Conservation (phyloP, 2,797 vertebrate species). For the Jordanella pulchra region DNA sequence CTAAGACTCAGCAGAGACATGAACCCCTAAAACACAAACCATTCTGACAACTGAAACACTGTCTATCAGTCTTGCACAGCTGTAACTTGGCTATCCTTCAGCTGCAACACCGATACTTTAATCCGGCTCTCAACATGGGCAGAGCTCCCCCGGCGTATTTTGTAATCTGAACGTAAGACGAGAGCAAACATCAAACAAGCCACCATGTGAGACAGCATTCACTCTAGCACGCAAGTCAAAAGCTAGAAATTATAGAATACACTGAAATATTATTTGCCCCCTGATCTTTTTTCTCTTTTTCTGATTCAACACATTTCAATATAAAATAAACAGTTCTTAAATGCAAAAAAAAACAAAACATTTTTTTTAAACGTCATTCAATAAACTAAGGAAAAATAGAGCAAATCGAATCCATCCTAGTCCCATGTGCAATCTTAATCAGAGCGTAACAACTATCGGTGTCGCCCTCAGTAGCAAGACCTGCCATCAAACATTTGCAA, state of each 20-base stretch:
- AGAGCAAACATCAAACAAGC: constrained; percentile 51
- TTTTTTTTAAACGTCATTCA: too few relatives aligned
- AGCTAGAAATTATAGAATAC: constrained; percentile 20
- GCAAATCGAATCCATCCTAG: too few relatives aligned
- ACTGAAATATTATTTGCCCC: not conserved
- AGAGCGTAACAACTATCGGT: too few relatives aligned
- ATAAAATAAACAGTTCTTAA: too few relatives aligned
- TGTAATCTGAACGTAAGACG: constrained; percentile 57
- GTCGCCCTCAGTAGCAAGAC: too few relatives aligned
- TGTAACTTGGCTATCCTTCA: constrained; percentile 52
- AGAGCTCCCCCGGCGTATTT: constrained; percentile 42
- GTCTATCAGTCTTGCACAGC: constrained; percentile 61
- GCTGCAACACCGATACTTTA: constrained; percentile 43
- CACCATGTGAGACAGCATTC: constrained; percentile 27
- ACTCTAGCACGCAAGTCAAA: constrained; percentile 21
- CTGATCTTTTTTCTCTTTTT: not conserved
- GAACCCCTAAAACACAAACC: constrained; percentile 42
- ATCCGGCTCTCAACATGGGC: constrained; percentile 56
- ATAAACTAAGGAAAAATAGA: too few relatives aligned
- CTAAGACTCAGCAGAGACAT: constrained; percentile 21
- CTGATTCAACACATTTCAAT: not conserved
- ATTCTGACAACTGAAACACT: constrained; percentile 34
- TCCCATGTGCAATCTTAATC: too few relatives aligned
- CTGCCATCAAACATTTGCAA: too few relatives aligned
- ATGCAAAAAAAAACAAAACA: too few relatives aligned